Conservation (phyloP, 2,888 invertebrate species). For the Calliphora vomitoria region DNA sequence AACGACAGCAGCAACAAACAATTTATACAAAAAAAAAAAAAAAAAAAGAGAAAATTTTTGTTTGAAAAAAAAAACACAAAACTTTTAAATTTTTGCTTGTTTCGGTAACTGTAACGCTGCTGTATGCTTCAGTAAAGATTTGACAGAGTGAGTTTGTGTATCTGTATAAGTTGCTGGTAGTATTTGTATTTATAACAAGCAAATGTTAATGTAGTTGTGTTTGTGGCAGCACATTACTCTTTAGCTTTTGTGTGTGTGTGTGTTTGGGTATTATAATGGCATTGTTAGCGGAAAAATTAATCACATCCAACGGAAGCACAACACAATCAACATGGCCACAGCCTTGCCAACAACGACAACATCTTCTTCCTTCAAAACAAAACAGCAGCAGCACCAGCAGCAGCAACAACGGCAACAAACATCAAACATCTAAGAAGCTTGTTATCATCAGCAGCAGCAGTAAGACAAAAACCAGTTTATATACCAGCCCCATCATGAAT, state of each 20-base stretch:
- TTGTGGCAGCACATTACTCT: background rate
- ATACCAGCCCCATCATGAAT: constrained; percentile 47
- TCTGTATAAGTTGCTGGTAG: background rate
- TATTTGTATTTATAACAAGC: background rate
- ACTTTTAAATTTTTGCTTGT: background rate
- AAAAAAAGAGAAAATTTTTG: background rate
- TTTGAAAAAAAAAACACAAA: background rate
- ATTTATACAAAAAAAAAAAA: background rate
- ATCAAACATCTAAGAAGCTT: constrained; percentile 20
- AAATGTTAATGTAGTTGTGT: constrained; percentile 40
- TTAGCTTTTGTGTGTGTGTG: constrained; percentile 29
- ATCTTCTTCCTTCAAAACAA: background rate
- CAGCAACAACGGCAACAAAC: constrained; percentile 9
- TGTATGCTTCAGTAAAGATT: background rate
- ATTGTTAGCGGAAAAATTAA: constrained; percentile 50
- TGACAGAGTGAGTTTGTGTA: background rate
- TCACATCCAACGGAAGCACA: constrained; percentile 42
- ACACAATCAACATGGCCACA: constrained; percentile 48
- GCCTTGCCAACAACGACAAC: constrained; percentile 23
- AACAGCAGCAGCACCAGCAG: constrained; percentile 29
- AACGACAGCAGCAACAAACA: background rate
- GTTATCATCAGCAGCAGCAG: constrained; percentile 25
- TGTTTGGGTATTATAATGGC: constrained; percentile 50
- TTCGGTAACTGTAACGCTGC: background rate
- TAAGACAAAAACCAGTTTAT: background rate